Conservation (phyloP, 2,797 vertebrate genomes). For the Pantherophis alleghaniensis region DNA sequence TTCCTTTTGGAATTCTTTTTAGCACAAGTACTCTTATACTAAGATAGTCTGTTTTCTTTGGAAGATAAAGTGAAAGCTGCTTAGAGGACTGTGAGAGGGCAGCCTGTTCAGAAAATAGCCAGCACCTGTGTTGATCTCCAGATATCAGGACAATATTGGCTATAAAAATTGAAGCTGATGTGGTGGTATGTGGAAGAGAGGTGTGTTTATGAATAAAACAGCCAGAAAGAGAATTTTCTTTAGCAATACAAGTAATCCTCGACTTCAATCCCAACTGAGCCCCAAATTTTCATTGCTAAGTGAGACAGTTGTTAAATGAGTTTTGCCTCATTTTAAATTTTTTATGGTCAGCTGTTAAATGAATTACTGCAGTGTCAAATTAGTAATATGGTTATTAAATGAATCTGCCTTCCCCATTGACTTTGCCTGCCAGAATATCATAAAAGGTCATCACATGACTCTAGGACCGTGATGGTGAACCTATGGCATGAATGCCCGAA, state of each 20-base stretch:
- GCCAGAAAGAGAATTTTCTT: not conserved
- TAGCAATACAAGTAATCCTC: not conserved
- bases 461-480: not conserved
- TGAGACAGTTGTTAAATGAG: not conserved
- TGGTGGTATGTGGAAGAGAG: not conserved
- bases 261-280: not conserved
- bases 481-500: no score
- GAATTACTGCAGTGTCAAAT: not conserved
- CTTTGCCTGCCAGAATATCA: not conserved
- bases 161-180: not conserved
- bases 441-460: not conserved
- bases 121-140: not conserved
- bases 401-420: not conserved
- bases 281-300: not conserved
- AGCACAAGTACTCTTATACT: not conserved
- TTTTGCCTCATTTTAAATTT: not conserved
- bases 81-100: not conserved
- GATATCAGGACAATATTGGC: not conserved
- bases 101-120: not conserved
- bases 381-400: not conserved
- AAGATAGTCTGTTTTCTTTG: not conserved
- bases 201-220: not conserved
- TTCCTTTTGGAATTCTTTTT: not conserved
- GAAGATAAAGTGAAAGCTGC: not conserved
- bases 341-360: not conserved